Conservation (phyloP, 2,888 invertebrate species). For the Nephrotoma appendiculata region DNA sequence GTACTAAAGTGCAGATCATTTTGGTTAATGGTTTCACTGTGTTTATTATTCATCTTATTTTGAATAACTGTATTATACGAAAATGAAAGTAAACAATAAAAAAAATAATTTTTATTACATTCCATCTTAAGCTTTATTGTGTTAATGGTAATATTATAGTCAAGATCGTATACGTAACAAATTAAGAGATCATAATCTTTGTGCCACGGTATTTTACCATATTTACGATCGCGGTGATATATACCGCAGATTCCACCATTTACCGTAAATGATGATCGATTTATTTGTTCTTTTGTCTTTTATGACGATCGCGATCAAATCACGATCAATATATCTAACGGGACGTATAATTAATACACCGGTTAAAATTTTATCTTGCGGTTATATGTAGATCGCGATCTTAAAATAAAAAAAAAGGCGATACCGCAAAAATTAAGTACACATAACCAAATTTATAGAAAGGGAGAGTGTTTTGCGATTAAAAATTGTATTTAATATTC, state of each 20-base stretch:
- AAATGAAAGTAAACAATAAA: background rate
- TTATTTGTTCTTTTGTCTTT: background rate
- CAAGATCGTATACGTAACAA: no score
- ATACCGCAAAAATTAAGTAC: background rate
- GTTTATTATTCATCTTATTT: background rate
- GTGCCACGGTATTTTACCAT: no score
- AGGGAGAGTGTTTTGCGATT: background rate
- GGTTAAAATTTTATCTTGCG: background rate
- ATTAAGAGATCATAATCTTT: no score
- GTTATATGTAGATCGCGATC: background rate
- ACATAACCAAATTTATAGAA: background rate
- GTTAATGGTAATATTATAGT: no score
- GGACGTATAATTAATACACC: background rate
- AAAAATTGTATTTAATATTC: background rate
- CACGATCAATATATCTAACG: no score
- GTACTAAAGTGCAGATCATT: background rate
- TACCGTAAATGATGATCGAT: background rate
- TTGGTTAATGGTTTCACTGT: background rate
- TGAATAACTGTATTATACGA: background rate
- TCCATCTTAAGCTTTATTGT: no score
- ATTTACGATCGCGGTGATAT: no score
- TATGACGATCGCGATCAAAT: no score
- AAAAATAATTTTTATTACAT: background rate
- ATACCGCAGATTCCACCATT: no score
- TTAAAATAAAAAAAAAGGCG: background rate